phyloP scores from a whole-genome alignment of 2,888 invertebrate species.

The Eucera pruinosa region DNA sequence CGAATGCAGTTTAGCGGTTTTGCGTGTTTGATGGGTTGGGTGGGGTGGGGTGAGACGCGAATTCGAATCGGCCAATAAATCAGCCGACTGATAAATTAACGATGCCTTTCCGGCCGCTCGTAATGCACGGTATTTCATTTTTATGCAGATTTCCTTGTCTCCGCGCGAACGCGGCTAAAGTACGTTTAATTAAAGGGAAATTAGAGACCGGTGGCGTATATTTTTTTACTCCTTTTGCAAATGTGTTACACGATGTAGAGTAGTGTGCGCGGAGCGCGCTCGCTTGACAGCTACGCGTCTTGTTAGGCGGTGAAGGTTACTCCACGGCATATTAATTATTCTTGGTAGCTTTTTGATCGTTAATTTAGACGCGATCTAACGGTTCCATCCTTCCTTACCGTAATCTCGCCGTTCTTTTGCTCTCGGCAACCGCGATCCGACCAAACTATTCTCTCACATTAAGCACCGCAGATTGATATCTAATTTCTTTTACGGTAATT shows the following conservation, averaged over 20 bases:
- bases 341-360: constrained; percentile 37
- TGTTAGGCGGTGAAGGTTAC: constrained; percentile 33
- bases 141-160: background rate
- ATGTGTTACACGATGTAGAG: no score
- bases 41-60: constrained; percentile 20
- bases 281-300: constrained; percentile 25
- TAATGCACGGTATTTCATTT: background rate
- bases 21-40: no score
- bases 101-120: background rate
- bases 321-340: constrained; percentile 49
- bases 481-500: no score
- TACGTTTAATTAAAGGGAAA: background rate
- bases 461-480: no score
- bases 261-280: constrained; percentile 3
- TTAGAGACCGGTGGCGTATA: background rate
- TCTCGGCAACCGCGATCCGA: background rate
- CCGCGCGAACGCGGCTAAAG: background rate
- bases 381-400: constrained; percentile 13
- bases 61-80: constrained; percentile 1
- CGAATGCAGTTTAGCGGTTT: constrained; percentile 3
- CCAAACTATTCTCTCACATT: constrained; percentile 17
- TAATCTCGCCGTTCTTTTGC: background rate
- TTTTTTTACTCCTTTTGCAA: background rate
- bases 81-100: background rate
- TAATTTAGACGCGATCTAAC: constrained; percentile 35